Evolutionary conservation across 1,140 invertebrate species (phyloP).

Genomic region (Pogonomyrmex californicus): DNA sequence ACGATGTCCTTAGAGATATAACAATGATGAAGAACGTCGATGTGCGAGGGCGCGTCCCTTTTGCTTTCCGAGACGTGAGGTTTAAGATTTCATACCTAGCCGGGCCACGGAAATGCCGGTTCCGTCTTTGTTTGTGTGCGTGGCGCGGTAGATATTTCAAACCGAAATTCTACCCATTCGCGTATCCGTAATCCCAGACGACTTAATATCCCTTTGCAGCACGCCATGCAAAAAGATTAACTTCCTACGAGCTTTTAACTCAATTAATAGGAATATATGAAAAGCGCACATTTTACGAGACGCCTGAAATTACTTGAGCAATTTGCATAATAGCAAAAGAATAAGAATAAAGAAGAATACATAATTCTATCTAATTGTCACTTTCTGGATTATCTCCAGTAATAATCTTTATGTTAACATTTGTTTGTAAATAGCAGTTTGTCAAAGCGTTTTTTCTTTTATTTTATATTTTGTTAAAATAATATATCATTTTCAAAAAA

Average conservation of each 20-base stretch:
- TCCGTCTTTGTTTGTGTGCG: conserved; percentile 40
- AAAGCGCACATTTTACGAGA: background rate
- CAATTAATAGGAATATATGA: conserved; percentile 31
- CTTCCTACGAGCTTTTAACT: conserved; percentile 28
- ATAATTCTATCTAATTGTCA: background rate
- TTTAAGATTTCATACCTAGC: conserved; percentile 57
- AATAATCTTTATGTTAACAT: conserved; percentile 4
- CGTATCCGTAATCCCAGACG: conserved; percentile 35
- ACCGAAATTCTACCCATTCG: conserved; percentile 54
- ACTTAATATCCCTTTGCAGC: conserved; percentile 38
- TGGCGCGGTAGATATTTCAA: conserved; percentile 44
- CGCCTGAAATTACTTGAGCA: background rate
- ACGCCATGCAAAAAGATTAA: conserved; percentile 38
- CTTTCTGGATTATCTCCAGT: background rate
- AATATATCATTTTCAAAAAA: background rate
- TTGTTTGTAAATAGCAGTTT: background rate
- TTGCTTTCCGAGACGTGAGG: background rate
- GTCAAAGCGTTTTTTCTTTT: background rate
- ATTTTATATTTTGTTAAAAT: background rate
- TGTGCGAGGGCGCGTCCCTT: conserved; percentile 21
- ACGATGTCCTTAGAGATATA: conserved; percentile 54
- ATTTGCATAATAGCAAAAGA: background rate
- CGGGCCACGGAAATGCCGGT: conserved; percentile 13
- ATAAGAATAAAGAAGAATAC: background rate
- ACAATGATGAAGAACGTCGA: conserved; percentile 55